A percentile compares a stretch with the other conserved stretches of the same genome.
Conservation (phyloP, 30 jellyfish, hydroid and myxozoan species). For the Pelagia noctiluca region DNA sequence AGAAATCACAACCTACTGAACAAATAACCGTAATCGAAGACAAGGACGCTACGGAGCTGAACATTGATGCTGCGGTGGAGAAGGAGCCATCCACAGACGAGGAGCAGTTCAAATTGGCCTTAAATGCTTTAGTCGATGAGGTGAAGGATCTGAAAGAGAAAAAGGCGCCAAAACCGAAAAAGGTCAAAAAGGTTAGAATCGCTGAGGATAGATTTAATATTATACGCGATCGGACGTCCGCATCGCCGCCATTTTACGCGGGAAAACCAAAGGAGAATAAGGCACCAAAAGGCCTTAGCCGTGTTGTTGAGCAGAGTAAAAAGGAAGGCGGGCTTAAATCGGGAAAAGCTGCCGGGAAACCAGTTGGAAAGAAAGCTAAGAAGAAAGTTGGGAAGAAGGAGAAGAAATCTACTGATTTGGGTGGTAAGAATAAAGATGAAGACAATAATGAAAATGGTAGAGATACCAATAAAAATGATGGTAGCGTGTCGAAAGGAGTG, state of each 20-base stretch:
- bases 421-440: neutral
- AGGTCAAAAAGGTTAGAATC: constrained; percentile 22
- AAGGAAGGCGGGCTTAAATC: neutral
- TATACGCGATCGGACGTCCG: constrained; percentile 48
- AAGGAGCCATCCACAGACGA: neutral
- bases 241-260: constrained; percentile 70
- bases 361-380: constrained; percentile 30
- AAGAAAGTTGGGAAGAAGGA: constrained; percentile 17
- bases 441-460: constrained; percentile 1
- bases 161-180: constrained; percentile 48
- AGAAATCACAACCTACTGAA: neutral
- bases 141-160: constrained; percentile 17
- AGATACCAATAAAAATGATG: constrained; percentile 18
- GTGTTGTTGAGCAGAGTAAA: constrained; percentile 23
- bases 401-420: constrained; percentile 10
- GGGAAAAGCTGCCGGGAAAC: neutral
- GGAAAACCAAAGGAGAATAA: constrained; percentile 51
- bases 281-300: constrained; percentile 60
- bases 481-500: neutral
- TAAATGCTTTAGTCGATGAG: neutral
- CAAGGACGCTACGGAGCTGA: neutral
- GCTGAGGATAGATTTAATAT: constrained; percentile 29
- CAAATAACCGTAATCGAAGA: constrained; percentile 27
- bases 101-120: neutral
- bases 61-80: neutral